These are phyloP conservation scores for Saturnia pavonia DNA, from an alignment of 2,888 invertebrate species.

Conservation along the genomic window DNA sequence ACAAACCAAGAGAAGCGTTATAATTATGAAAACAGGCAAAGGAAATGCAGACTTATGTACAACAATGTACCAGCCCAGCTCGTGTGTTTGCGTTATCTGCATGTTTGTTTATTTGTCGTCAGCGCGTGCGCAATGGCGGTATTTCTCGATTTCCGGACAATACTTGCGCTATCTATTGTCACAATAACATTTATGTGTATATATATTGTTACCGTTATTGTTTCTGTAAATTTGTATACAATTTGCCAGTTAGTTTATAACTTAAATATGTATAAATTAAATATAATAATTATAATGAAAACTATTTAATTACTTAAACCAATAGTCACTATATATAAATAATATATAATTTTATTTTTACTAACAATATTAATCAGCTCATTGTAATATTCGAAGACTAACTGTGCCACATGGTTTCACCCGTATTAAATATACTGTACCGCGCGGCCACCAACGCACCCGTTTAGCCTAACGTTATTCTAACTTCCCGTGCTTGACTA, in stretches of 20 bases:
- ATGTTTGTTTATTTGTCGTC: slow-evolving; percentile 48
- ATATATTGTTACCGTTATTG: slow-evolving; percentile 18
- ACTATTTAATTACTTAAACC: not conserved
- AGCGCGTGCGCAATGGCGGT: slow-evolving; percentile 57
- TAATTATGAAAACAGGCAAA: slow-evolving; percentile 42
- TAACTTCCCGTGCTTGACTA: no score
- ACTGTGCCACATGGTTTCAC: no score
- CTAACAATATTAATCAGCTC: not conserved
- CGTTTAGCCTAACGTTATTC: no score
- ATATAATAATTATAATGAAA: no score
- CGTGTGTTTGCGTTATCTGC: slow-evolving; percentile 31
- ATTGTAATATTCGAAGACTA: not conserved
- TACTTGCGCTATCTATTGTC: slow-evolving; percentile 12
- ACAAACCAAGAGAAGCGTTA: not conserved
- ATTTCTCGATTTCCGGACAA: slow-evolving; percentile 54
- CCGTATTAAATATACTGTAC: no score
- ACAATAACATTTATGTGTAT: slow-evolving; percentile 19
- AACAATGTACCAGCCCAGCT: not conserved
- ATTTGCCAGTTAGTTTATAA: not conserved
- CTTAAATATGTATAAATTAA: no score
- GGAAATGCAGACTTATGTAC: slow-evolving; percentile 39
- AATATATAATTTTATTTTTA: not conserved
- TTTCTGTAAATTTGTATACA: not conserved
- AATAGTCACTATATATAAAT: not conserved
- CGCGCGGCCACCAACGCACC: no score